These are phyloP conservation scores for Drosophila nr. medialis DNA, from an alignment of 2,888 invertebrate genomes.

Conservation along the genomic window DNA sequence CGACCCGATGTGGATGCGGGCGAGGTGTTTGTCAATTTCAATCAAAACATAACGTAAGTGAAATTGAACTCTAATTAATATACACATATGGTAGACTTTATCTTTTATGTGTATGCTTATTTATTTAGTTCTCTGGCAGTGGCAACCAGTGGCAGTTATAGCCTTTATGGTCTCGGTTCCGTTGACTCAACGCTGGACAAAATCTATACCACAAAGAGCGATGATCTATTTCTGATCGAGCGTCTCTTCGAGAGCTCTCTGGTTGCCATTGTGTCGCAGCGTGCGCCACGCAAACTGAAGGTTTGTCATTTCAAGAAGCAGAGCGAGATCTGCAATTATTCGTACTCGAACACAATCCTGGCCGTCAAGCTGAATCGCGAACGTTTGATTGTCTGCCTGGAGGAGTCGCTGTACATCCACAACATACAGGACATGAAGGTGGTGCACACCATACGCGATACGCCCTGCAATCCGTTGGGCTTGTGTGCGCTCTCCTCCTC, in stretches of 20 bases:
- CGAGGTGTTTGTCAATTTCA: conserved; percentile 97
- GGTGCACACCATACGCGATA: conserved; percentile 98
- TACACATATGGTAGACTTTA: not conserved
- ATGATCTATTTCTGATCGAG: conserved; percentile 96
- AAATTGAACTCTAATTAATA: not conserved
- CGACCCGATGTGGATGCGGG: conserved; percentile 87
- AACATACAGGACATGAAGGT: conserved; percentile 99
- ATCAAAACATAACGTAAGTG: conserved; percentile 99
- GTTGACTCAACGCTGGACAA: conserved; percentile 93
- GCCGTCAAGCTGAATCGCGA: conserved; percentile 97
- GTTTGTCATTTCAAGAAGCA: conserved; percentile 98
- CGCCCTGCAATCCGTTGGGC: conserved; percentile 97
- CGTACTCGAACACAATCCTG: conserved; percentile 96
- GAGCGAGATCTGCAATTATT: conserved; percentile 99
- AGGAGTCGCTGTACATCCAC: conserved; percentile 99
- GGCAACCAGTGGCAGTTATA: conserved; percentile 95
- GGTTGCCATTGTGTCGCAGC: conserved; percentile 96
- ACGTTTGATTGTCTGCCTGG: conserved; percentile 97
- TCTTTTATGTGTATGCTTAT: not conserved
- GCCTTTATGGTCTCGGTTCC: conserved; percentile 92
- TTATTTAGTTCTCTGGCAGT: conserved; percentile 92
- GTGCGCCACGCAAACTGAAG: conserved; percentile 91
- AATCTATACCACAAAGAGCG: conserved; percentile 94
- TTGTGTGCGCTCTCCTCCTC: conserved; percentile 95
- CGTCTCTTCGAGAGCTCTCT: conserved; percentile 98